These are phyloP conservation scores for Sebastes jordani DNA, from an alignment of 2,797 vertebrate genomes.

Conservation along the genomic window DNA sequence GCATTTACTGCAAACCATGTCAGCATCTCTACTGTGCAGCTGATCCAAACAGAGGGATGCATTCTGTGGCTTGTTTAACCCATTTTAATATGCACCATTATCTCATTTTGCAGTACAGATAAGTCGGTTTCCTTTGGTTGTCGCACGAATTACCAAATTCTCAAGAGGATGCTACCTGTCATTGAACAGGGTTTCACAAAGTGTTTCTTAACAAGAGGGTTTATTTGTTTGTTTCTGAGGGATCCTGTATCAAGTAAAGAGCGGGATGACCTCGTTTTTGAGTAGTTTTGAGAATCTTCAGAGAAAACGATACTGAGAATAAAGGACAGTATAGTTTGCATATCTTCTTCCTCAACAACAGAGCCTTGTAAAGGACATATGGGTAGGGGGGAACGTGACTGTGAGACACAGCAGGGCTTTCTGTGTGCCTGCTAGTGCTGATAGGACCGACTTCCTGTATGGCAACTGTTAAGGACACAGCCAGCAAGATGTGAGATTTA, in stretches of 20 bases:
- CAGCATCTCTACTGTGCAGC: conserved; percentile 46
- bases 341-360: conserved; percentile 3
- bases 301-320: background rate
- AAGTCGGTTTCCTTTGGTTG: conserved; percentile 11
- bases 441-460: conserved; percentile 62
- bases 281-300: background rate
- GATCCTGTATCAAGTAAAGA: background rate
- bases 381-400: conserved; percentile 1
- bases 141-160: background rate
- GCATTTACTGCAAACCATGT: conserved; percentile 47
- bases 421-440: conserved; percentile 40
- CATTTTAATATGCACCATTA: conserved; percentile 21
- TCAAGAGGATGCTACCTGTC: conserved; percentile 14
- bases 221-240: background rate
- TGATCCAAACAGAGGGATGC: conserved; percentile 52
- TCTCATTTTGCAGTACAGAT: conserved; percentile 11
- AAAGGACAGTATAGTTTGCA: background rate
- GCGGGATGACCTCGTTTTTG: background rate
- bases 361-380: background rate
- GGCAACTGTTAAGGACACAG: conserved; percentile 64
- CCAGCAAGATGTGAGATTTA: conserved; percentile 63
- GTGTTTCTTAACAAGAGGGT: background rate
- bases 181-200: background rate
- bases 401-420: conserved; percentile 25
- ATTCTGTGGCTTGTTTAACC: conserved; percentile 46